Evolutionary conservation across 1,140 invertebrate species (phyloP).

Genomic region (Ptiloglossa arizonensis): DNA sequence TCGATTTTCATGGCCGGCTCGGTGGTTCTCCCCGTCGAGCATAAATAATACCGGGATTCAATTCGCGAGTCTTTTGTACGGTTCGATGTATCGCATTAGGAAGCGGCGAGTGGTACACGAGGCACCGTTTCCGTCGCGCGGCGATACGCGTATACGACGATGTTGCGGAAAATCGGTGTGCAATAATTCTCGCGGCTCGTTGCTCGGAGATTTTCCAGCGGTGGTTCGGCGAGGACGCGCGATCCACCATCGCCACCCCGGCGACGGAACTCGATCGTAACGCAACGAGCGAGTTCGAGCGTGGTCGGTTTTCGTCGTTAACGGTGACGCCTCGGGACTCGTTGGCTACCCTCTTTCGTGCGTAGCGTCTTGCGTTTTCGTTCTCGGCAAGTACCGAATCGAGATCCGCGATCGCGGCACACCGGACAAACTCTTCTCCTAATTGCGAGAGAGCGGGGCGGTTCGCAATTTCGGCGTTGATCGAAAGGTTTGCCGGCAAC

Average conservation of each 20-base stretch:
- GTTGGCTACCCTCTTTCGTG: no score
- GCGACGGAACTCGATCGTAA: slow-evolving; percentile 35
- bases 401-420: slow-evolving; percentile 5
- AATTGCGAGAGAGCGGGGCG: no score
- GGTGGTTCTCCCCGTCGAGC: neutral
- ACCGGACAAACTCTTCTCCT: no score
- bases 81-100: neutral
- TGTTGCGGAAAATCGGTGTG: slow-evolving; percentile 11
- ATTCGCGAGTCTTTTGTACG: neutral
- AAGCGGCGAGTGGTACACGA: neutral
- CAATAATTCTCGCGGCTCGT: slow-evolving; percentile 35
- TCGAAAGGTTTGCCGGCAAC: slow-evolving; percentile 18
- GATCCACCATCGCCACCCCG: slow-evolving; percentile 7
- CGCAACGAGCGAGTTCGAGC: slow-evolving; percentile 20
- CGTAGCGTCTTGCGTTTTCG: no score
- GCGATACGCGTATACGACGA: neutral
- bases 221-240: neutral
- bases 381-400: no score
- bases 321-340: no score
- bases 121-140: slow-evolving; percentile 8
- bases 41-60: neutral
- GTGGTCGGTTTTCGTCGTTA: no score
- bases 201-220: slow-evolving; percentile 17
- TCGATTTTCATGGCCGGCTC: neutral
- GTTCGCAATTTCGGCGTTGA: neutral